Percentiles rank a stretch among this genome's conserved stretches.
These are phyloP conservation scores for Heliconius hewitsoni DNA, from an alignment of 1,140 invertebrate species.

Conservation along the genomic window DNA sequence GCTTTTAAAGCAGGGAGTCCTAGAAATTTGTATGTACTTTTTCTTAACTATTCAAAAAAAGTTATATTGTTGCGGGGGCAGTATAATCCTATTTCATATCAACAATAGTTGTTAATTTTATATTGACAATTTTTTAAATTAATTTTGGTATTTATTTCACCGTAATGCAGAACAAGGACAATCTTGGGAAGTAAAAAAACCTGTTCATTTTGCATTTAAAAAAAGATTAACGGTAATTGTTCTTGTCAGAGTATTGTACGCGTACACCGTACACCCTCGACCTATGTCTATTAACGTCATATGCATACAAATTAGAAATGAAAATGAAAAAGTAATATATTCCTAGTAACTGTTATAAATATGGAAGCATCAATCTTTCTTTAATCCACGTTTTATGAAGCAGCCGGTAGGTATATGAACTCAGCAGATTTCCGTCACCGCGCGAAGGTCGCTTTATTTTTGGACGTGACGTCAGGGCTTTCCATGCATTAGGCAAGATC, in stretches of 20 bases:
- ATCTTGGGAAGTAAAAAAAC: not conserved
- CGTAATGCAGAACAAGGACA: not conserved
- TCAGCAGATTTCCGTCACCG: constrained; percentile 61
- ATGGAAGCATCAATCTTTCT: constrained; percentile 54
- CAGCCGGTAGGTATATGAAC: constrained; percentile 49
- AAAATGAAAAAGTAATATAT: constrained; percentile 14
- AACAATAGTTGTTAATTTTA: too few relatives aligned
- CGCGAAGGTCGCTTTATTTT: constrained; percentile 67
- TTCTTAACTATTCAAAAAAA: too few relatives aligned
- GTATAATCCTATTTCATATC: too few relatives aligned
- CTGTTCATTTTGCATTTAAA: not conserved
- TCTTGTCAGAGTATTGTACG: not conserved
- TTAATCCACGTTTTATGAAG: constrained; percentile 49
- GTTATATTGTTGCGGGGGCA: too few relatives aligned
- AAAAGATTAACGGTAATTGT: not conserved
- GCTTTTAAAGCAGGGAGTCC: too few relatives aligned
- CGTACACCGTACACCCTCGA: not conserved
- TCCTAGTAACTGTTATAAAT: constrained; percentile 16
- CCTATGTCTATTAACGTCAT: constrained; percentile 12
- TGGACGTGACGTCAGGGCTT: constrained; percentile 62
- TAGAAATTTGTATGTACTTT: too few relatives aligned
- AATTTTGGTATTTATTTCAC: not conserved
- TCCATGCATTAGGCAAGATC: constrained; percentile 52
- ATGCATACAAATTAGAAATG: constrained; percentile 15
- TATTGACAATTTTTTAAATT: too few relatives aligned